Evolutionary conservation across 2,113 vertebrate species (phyloP), one percentile per base, ranked within the genome.

Genomic region (Crotalus viridis): DNA sequence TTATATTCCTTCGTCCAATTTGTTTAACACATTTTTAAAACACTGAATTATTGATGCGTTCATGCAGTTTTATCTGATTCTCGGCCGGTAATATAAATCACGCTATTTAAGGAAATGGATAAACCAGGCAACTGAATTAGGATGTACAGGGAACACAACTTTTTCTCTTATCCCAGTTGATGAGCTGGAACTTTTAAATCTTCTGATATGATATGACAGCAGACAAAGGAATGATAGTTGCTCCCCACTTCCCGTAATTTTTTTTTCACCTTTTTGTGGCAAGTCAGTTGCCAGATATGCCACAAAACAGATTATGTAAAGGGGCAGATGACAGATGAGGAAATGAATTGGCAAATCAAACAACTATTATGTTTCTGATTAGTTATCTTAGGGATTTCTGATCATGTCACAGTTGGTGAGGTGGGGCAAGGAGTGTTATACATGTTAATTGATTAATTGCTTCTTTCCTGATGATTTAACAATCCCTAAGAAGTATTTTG

Each of bases 11-110:
- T 94, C 22, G 15, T 55, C 59, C 39, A 48, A 55, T 85, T 93
- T 91, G 17, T 48, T 85, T 91, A 81, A 85, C 91, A 64, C 93
- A 89, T 26, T 90, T 94, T 64, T 46, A 85, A 88, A 89, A 94
- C 54, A 92, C 24, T 12, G 0, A 56, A 81, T 81, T 81, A 81
- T 21, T 43, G 74, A 43, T 81, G 74, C 19, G 6, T 81, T 43
- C 55, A 3, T 59, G 26, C 26, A 54, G 56, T 57, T 89, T 91
- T 87, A 87, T 74, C 89, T 92, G 94, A 46, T 39, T 55, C 26
- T 43, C 2, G 91, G 88, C n/a, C 26, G 7, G 33, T 89, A 85
- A 10, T 43, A 56, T 24, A 57, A 85, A 57, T 0, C 91, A 87
- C 5, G 89, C 92, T 91, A 94, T 89, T 88, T 48, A 39, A 69